Conservation (phyloP, 2,113 vertebrate genomes). For the Semnopithecus entellus region DNA sequence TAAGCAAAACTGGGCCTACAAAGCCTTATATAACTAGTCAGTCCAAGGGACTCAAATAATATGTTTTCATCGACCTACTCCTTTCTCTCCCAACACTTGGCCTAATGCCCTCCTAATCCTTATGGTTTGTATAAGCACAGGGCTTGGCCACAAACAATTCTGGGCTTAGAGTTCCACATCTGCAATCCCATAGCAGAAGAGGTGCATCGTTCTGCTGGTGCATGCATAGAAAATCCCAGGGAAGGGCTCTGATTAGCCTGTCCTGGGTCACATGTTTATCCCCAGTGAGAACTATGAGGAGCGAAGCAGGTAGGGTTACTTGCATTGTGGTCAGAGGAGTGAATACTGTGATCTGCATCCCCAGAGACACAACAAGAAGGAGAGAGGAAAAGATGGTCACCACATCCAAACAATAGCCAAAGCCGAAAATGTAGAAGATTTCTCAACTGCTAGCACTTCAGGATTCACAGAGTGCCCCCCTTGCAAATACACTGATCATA, state of each 20-base stretch:
- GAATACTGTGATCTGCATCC: not conserved
- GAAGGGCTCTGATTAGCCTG: not conserved
- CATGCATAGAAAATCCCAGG: not conserved
- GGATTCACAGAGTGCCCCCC: not conserved
- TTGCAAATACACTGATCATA: not conserved
- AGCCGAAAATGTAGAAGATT: not conserved
- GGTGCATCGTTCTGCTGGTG: not conserved
- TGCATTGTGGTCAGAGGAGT: not conserved
- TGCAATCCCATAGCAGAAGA: not conserved
- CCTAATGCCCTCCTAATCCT: not conserved
- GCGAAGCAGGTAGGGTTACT: not conserved
- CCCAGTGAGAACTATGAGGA: not conserved
- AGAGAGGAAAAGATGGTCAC: not conserved
- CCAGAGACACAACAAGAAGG: not conserved
- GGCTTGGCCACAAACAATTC: not conserved
- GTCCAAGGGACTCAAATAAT: not conserved
- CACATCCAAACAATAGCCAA: not conserved
- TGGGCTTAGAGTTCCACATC: not conserved
- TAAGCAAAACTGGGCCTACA: not conserved
- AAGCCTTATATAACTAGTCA: not conserved
- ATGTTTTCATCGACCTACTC: not conserved
- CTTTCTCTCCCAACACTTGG: not conserved
- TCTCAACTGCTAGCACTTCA: not conserved
- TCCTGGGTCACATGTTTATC: not conserved
- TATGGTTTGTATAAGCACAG: not conserved